Evolutionary conservation across 1,140 invertebrate genomes (phyloP).

Genomic region (Zaprionus kolodkinae): DNA sequence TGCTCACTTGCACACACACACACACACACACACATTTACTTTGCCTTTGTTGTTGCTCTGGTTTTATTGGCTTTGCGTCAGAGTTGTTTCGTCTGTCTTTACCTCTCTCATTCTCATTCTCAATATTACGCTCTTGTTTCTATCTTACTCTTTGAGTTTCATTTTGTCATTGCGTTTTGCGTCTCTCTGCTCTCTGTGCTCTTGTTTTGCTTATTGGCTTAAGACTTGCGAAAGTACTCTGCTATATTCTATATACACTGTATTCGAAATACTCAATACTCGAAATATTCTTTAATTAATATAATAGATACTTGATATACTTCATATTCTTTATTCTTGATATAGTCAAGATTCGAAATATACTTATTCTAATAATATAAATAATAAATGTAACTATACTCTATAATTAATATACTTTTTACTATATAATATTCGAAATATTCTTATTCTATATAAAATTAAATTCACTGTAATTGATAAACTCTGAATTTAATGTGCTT

Average conservation of each 20-base stretch:
- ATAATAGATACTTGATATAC: too few relatives aligned
- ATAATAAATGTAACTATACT: too few relatives aligned
- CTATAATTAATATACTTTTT: too few relatives aligned
- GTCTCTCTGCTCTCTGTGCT: slow-evolving; percentile 4
- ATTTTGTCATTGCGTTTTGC: slow-evolving; percentile 39
- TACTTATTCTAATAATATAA: neutral
- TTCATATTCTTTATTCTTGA: too few relatives aligned
- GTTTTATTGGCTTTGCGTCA: slow-evolving; percentile 31
- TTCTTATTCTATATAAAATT: neutral
- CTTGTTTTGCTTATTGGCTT: slow-evolving; percentile 55
- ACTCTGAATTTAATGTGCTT: too few relatives aligned
- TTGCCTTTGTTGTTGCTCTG: slow-evolving; percentile 42
- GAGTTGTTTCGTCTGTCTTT: slow-evolving; percentile 30
- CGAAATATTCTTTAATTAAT: neutral
- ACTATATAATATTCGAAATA: neutral
- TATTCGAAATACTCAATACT: neutral
- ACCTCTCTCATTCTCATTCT: slow-evolving; percentile 16
- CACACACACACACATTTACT: slow-evolving; percentile 25
- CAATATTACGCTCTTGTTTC: slow-evolving; percentile 9
- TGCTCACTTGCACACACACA: neutral
- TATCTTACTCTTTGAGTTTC: slow-evolving; percentile 10
- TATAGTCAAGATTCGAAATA: too few relatives aligned
- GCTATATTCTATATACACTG: slow-evolving; percentile 9
- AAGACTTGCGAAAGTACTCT: slow-evolving; percentile 65
- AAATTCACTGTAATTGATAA: too few relatives aligned